phyloP scores from a whole-genome alignment of 2,797 vertebrate species.

The Enteromius treurensis region DNA sequence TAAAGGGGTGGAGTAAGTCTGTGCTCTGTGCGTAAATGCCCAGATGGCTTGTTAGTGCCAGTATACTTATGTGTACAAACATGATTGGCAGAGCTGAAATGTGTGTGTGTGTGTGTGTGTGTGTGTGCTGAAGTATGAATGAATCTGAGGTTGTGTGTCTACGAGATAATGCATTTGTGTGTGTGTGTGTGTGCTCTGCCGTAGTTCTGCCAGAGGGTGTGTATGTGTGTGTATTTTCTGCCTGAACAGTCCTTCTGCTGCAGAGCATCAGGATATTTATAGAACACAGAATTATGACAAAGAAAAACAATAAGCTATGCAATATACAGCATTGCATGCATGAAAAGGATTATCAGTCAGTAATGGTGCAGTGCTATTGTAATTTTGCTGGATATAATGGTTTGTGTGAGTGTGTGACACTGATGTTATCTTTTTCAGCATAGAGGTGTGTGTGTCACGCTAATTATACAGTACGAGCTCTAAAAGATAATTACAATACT shows the following conservation, averaged over 20 bases:
- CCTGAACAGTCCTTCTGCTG: constrained; percentile 79
- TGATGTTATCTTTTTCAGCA: not conserved
- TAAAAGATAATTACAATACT: constrained; percentile 37
- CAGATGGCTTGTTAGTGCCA: constrained; percentile 30
- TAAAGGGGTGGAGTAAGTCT: not conserved
- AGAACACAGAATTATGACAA: constrained; percentile 64
- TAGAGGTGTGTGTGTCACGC: constrained; percentile 24
- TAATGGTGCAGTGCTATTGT: not conserved
- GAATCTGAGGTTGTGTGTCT: constrained; percentile 43
- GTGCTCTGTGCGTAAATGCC: not conserved
- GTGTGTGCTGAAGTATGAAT: constrained; percentile 45
- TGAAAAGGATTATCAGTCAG: constrained; percentile 13
- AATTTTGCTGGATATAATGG: not conserved
- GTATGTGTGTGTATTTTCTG: constrained; percentile 74
- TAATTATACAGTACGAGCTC: constrained; percentile 15
- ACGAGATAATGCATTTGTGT: constrained; percentile 21
- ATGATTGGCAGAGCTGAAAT: constrained; percentile 6
- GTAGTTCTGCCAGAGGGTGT: constrained; percentile 36
- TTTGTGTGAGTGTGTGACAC: not conserved
- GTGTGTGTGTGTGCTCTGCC: constrained; percentile 5
- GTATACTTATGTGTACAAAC: constrained; percentile 26
- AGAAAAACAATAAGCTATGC: constrained; percentile 51
- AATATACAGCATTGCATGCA: constrained; percentile 2
- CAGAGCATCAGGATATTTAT: constrained; percentile 78
- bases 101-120: not conserved